Percentiles rank a stretch among this genome's conserved stretches.
These are phyloP conservation scores for Blennius ocellaris DNA, from an alignment of 2,113 vertebrate species.

Conservation along the genomic window DNA sequence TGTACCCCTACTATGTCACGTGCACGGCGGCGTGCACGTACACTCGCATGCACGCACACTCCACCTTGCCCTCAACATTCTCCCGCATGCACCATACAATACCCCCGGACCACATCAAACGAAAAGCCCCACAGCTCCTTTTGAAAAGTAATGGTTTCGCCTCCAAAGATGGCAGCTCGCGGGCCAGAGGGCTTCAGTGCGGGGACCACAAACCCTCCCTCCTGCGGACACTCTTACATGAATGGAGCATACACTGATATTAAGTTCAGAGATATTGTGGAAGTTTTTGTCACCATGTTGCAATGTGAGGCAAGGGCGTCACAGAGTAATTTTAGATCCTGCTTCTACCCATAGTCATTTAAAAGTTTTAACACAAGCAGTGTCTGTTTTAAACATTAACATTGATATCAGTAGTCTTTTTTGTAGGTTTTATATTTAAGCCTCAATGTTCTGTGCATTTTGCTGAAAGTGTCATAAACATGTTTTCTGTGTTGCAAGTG, in stretches of 20 bases:
- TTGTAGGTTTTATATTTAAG: neutral
- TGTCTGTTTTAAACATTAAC: neutral
- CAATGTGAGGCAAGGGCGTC: neutral
- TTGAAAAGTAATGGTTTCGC: conserved; percentile 77
- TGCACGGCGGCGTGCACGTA: conserved; percentile 59
- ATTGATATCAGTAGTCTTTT: no score
- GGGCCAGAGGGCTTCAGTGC: conserved; percentile 68
- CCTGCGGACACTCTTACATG: conserved; percentile 55
- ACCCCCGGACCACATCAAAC: conserved; percentile 83
- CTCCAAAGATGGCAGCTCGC: conserved; percentile 73
- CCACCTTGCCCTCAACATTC: conserved; percentile 79
- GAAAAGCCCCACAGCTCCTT: conserved; percentile 77
- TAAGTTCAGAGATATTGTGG: conserved; percentile 40
- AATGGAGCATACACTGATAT: conserved; percentile 42
- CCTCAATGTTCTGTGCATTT: neutral
- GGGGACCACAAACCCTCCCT: conserved; percentile 56
- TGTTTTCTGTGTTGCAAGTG: neutral
- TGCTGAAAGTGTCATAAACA: neutral
- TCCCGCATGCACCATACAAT: conserved; percentile 79
- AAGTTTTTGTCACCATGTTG: conserved; percentile 2
- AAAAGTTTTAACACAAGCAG: neutral
- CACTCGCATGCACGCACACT: conserved; percentile 66
- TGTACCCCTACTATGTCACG: conserved; percentile 84
- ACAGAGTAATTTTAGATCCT: neutral
- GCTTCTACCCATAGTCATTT: neutral